Conservation (phyloP, 2,113 vertebrate species). For the Fukomys damarensis region DNA sequence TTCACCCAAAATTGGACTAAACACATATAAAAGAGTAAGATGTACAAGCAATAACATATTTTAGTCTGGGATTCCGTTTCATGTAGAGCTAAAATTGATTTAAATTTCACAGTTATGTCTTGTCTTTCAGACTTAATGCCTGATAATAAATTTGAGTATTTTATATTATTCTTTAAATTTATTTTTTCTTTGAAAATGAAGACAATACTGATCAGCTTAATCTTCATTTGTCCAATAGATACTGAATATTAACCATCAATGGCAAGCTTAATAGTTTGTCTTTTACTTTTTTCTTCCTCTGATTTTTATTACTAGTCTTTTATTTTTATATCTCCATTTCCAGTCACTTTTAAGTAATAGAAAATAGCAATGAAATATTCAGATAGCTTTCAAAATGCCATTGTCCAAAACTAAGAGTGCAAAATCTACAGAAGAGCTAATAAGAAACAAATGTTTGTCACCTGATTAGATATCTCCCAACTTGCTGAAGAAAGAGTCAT, state of each 20-base stretch:
- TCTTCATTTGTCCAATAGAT: background rate
- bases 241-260: background rate
- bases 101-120: background rate
- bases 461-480: background rate
- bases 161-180: background rate
- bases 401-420: background rate
- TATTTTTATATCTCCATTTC: constrained; percentile 45
- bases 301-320: background rate
- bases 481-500: background rate
- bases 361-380: constrained; percentile 8
- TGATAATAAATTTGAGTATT: background rate
- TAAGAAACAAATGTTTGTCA: background rate
- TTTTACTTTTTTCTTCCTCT: background rate
- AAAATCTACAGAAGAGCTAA: background rate
- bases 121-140: background rate
- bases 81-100: background rate
- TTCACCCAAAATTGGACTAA: background rate
- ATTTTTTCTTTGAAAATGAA: constrained; percentile 16
- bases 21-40: constrained; percentile 20
- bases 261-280: background rate
- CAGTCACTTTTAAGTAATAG: background rate
- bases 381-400: background rate
- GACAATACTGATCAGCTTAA: background rate
- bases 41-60: background rate
- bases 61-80: background rate